A percentile compares a stretch with the other conserved stretches of the same genome.
These are phyloP conservation scores for Cantharis rustica DNA, from an alignment of 2,888 invertebrate genomes.

Conservation along the genomic window DNA sequence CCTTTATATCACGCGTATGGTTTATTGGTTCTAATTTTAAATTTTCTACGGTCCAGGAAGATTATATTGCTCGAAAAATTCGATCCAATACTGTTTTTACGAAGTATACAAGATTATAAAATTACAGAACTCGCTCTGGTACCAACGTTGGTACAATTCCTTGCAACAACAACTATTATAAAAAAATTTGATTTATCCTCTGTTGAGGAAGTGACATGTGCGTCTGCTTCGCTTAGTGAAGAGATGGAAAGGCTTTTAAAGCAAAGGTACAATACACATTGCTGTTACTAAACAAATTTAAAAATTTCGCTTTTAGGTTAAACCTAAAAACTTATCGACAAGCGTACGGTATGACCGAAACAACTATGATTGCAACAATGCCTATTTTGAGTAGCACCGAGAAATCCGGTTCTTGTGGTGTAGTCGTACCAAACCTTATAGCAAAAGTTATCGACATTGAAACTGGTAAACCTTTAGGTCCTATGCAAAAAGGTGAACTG, in stretches of 20 bases:
- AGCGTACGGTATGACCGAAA: not conserved
- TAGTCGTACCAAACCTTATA: not conserved
- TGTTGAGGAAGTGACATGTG: conserved; percentile 68
- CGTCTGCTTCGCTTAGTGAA: conserved; percentile 77
- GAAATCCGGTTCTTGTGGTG: not conserved
- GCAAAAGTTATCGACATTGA: not conserved
- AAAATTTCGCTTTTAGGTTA: not conserved
- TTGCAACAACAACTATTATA: conserved; percentile 77
- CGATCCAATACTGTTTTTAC: conserved; percentile 69
- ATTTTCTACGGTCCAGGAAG: conserved; percentile 52
- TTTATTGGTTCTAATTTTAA: conserved; percentile 64
- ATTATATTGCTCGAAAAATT: conserved; percentile 65
- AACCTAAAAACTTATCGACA: not conserved
- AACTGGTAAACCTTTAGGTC: not conserved
- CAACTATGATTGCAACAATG: not conserved
- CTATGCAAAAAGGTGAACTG: not conserved
- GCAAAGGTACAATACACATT: conserved; percentile 6
- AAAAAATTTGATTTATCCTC: conserved; percentile 72
- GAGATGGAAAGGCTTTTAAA: conserved; percentile 52
- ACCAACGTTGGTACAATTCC: conserved; percentile 66
- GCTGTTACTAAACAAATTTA: not conserved
- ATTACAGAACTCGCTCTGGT: conserved; percentile 38
- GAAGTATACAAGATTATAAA: conserved; percentile 51
- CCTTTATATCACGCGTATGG: conserved; percentile 82
- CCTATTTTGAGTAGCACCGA: not conserved